Base-by-base conservation (phyloP, 2,113 vertebrate genomes). In the Apus apus region DNA sequence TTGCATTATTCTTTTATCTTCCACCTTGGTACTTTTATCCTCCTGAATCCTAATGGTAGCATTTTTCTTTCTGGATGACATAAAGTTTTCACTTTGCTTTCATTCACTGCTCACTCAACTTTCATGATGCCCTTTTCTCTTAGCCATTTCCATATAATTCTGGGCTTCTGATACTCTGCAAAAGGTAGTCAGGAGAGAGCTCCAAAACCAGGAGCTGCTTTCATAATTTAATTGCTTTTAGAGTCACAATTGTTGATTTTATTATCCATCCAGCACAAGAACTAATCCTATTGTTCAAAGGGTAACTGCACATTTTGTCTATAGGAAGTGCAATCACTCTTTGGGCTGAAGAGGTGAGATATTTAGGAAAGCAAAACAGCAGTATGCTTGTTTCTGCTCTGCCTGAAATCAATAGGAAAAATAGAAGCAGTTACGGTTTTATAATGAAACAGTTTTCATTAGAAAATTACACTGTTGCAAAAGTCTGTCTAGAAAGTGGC, bases 1-100 rank as follows among this genome's bases (percentile, higher is more conserved):
- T 90, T 94, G 72, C 75, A 77, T 84, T 90, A 58, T 36, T 86
- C 92, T 92, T 96, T 96, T 79, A 87, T 86, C 90, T 96, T 60
- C 57, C 36, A 65, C 73, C 72, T 38, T 45, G 53, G 53, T 53
- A n/a, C 34, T 77, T 74, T 61, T 50, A 72, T 80, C 57, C 45
- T 73, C 30, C 73, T 75, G 72, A 88, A 90, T 74, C 60, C 68
- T 53, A 74, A 66, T 17, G 7, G 36, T 74, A 87, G 82, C 43
- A 53, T 72, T 89, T 91, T 76, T 77, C 54, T 66, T 60, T 75
- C 57, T 53, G 20, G 45, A 58, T 67, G 45, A 81, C 81, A 66
- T 18, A 5, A 50, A 46, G 43, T 67, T 92, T 86, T 87, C 57
- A 8, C 50, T 94, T 71, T 66, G 58, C 74, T 91, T 91, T 91